Percentiles rank a stretch among this genome's conserved stretches.
Evolutionary conservation across 2,113 vertebrate species (phyloP).

Genomic region (Oreochromis tanganicae): DNA sequence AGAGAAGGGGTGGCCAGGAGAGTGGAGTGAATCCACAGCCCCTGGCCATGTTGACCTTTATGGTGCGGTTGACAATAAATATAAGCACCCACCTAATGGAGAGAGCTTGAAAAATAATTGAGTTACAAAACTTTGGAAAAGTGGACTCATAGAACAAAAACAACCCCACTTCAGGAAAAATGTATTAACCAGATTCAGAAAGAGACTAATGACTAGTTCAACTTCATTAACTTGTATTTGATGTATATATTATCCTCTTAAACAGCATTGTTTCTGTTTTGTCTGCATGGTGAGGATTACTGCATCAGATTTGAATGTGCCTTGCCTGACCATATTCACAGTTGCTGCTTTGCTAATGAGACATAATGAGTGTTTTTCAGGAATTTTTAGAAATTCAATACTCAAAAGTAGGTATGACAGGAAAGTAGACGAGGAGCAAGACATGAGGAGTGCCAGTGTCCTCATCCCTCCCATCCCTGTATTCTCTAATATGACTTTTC

Average conservation of each 20-base stretch:
- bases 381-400: background rate
- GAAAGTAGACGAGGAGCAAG: background rate
- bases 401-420: background rate
- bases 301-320: background rate
- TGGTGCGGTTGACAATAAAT: background rate
- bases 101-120: background rate
- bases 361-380: background rate
- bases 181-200: background rate
- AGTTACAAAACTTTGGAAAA: background rate
- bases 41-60: background rate
- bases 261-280: background rate
- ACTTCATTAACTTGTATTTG: background rate
- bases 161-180: background rate
- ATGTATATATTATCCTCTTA: background rate
- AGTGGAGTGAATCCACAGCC: background rate
- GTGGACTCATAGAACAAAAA: background rate
- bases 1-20: background rate
- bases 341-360: background rate
- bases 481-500: background rate
- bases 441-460: background rate
- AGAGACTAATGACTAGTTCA: background rate
- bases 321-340: background rate
- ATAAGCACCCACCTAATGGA: background rate
- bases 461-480: background rate
- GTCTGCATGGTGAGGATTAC: background rate